Conservation (phyloP, 2,113 vertebrate species). For the Lamprotornis superbus region DNA sequence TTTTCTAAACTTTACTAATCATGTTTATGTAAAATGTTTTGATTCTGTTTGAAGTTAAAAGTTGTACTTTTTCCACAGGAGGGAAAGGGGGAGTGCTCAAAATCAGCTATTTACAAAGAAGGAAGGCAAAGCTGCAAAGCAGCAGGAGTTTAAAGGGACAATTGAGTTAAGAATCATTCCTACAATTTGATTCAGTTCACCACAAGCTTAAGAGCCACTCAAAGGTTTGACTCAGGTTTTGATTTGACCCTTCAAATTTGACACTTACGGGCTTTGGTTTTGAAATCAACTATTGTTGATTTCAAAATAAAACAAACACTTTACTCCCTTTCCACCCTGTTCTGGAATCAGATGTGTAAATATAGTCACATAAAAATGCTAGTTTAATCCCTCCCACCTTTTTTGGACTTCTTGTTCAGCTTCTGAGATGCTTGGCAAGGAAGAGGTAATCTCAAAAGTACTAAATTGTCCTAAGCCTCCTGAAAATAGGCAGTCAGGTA, state of each 20-base stretch:
- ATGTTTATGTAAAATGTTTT: background rate
- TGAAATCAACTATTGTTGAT: background rate
- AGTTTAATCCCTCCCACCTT: background rate
- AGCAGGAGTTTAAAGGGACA: background rate
- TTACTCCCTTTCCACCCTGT: background rate
- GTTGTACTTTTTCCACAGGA: background rate
- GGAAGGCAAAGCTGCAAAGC: background rate
- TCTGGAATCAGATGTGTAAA: background rate
- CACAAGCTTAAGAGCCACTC: background rate
- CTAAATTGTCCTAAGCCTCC: background rate
- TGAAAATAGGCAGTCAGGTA: background rate
- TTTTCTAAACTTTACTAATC: background rate
- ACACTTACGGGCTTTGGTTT: background rate
- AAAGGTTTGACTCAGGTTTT: background rate
- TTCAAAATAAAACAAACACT: background rate
- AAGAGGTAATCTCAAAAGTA: conserved; percentile 12
- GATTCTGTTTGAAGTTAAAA: background rate
- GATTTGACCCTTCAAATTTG: background rate
- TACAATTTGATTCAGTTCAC: background rate
- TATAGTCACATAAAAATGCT: background rate
- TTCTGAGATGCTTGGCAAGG: background rate
- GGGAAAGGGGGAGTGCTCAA: background rate
- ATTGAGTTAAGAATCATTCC: background rate
- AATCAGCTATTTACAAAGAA: background rate
- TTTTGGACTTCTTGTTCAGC: background rate